Evolutionary conservation across 2,888 invertebrate species (phyloP).

Genomic region (Morpho achilles): DNA sequence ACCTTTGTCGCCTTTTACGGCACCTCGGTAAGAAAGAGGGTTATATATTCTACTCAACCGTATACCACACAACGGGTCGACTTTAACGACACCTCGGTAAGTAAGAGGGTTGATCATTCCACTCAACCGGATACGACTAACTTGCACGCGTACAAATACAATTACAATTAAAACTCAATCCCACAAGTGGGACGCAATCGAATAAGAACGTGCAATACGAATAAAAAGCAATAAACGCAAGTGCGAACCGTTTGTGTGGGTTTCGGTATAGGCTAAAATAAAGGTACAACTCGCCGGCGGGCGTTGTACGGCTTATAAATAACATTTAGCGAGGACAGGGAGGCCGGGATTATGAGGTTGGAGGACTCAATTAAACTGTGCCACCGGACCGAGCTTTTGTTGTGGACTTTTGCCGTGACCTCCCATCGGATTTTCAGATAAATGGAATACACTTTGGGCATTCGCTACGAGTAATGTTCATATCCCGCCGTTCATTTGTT

Average conservation of each 20-base stretch:
- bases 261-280: not conserved
- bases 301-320: conserved; percentile 66
- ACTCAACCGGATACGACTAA: too few species aligned
- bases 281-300: conserved; percentile 1
- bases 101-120: too few species aligned
- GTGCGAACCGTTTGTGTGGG: conserved; percentile 2
- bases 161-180: too few species aligned
- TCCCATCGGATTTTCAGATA: conserved; percentile 70
- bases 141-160: too few species aligned
- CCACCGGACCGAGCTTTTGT: conserved; percentile 73
- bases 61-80: too few species aligned
- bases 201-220: not conserved
- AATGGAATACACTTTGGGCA: conserved; percentile 66
- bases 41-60: too few species aligned
- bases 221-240: conserved; percentile 3
- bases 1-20: too few species aligned
- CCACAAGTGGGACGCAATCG: not conserved
- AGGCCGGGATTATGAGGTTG: conserved; percentile 74
- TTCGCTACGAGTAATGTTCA: too few species aligned
- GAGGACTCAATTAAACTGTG: conserved; percentile 77
- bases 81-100: too few species aligned
- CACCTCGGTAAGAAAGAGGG: too few species aligned
- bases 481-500: too few species aligned
- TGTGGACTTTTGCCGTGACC: conserved; percentile 73
- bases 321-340: conserved; percentile 70